Percentiles rank a stretch among this genome's conserved stretches.
These are phyloP conservation scores for Heliconius nattereri DNA, from an alignment of 1,140 invertebrate species.

Conservation along the genomic window DNA sequence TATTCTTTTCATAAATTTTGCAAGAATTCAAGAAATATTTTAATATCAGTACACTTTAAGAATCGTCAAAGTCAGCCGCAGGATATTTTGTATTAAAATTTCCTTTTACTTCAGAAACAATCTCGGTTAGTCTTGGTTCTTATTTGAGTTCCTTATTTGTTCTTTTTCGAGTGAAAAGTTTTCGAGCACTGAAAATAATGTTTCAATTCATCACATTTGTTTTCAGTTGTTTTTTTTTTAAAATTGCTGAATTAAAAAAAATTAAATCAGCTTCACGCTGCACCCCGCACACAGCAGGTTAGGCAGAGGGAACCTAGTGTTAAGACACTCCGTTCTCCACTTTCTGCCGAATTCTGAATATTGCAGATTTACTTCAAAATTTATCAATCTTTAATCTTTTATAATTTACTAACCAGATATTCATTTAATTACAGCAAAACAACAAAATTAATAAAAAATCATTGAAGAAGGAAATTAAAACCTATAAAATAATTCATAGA, in stretches of 20 bases:
- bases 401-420: too few species aligned
- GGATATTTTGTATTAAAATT: conserved; percentile 5
- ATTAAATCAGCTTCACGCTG: too few species aligned
- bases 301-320: too few species aligned
- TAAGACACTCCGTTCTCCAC: too few species aligned
- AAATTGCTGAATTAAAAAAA: too few species aligned
- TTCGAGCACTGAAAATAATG: background rate
- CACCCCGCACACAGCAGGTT: too few species aligned
- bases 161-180: conserved; percentile 8
- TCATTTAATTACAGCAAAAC: background rate
- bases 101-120: conserved; percentile 5
- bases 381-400: too few species aligned
- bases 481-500: background rate
- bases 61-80: conserved; percentile 10
- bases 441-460: background rate
- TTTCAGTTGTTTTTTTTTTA: background rate
- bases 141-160: conserved; percentile 7
- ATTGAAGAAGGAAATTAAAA: background rate
- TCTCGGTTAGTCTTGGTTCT: conserved; percentile 8
- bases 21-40: conserved; percentile 3
- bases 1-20: background rate
- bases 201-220: background rate
- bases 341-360: too few species aligned
- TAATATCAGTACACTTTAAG: background rate
- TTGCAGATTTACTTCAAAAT: too few species aligned